Evolutionary conservation across 1,140 invertebrate genomes (phyloP).

Genomic region (Physella acuta): DNA sequence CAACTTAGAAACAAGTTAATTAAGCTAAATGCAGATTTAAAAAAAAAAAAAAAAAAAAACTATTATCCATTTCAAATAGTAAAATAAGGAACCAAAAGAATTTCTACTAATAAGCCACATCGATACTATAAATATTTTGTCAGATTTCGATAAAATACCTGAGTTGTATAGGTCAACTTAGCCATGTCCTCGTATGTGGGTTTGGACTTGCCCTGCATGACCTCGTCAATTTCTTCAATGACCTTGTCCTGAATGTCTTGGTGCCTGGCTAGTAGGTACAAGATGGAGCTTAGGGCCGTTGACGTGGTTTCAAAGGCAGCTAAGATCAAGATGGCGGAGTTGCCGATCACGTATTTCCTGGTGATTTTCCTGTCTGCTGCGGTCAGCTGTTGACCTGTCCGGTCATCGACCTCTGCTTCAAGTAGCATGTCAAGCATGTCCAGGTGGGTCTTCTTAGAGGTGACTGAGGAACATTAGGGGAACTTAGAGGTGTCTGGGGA

Average conservation of each 20-base stretch:
- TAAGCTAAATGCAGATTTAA: too few species aligned
- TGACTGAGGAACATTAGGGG: too few species aligned
- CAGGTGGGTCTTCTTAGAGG: not conserved
- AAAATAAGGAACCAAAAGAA: not conserved
- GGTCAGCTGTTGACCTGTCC: not conserved
- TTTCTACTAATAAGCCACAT: not conserved
- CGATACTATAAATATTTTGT: not conserved
- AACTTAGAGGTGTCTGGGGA: too few species aligned
- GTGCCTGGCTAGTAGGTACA: conserved; percentile 65
- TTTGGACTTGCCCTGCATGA: conserved; percentile 21
- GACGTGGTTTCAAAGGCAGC: conserved; percentile 71
- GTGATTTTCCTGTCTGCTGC: conserved; percentile 12
- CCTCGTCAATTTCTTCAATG: conserved; percentile 30
- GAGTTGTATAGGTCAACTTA: conserved; percentile 22
- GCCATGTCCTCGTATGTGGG: conserved; percentile 34
- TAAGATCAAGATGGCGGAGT: conserved; percentile 69
- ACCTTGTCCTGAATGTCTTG: conserved; percentile 30
- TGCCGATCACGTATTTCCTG: conserved; percentile 66
- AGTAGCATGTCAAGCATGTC: conserved; percentile 19
- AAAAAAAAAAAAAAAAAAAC: too few species aligned
- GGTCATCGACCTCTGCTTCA: conserved; percentile 1
- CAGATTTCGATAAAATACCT: not conserved
- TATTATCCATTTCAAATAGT: too few species aligned
- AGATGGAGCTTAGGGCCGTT: conserved; percentile 63
- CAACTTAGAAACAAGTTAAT: not conserved